Evolutionary conservation across 2,113 vertebrate species (phyloP), one percentile per base, ranked within the genome.

Genomic region (Pedionomus torquatus): DNA sequence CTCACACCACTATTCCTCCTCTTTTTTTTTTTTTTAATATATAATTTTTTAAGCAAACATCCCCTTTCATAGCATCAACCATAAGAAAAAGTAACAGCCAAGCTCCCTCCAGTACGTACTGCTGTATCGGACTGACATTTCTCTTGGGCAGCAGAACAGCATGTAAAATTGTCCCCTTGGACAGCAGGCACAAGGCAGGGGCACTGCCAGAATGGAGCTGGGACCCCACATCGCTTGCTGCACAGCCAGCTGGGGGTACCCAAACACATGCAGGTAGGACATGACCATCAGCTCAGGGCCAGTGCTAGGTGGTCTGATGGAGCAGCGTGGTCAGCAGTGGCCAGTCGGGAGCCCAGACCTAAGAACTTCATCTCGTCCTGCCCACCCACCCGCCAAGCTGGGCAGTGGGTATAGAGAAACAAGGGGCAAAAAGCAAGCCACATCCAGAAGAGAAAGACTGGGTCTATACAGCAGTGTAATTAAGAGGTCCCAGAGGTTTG

Each of bases 301-400:
- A 0, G 17, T 10, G 21, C 24, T 24, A 17, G 16, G 54, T 43
- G 46, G 19, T 21, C 49, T 49, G 33, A 33, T 18, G 52, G 41
- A 66, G 11, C 1, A 0, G 44, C 13, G 10, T 1, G 14, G 51
- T 66, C 49, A 17, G 55, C 1, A 18, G 44, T 1, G 2, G 41
- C 21, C 77, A 39, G 18, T 4, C 0, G 0, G 26, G 26, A 82
- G 70, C 31, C 17, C 24, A 11, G 17, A 83, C 37, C 14, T 2
- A 0, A 51, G 28, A 31, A 51, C 19, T 51, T 25, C 11, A 39
- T 52, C 80, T 31, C 49, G 4, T 0, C 26, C 46, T 44, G 35
- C 39, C 79, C 5, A 2, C 12, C 37, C 72, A 33, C 10, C 33
- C 48, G 41, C 35, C 10, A 46, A 66, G 13, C 24, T 20, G 19